Percentiles rank a stretch among this genome's conserved stretches.
Evolutionary conservation across 2,888 invertebrate genomes (phyloP).

Genomic region (Melinopterus prodromus): DNA sequence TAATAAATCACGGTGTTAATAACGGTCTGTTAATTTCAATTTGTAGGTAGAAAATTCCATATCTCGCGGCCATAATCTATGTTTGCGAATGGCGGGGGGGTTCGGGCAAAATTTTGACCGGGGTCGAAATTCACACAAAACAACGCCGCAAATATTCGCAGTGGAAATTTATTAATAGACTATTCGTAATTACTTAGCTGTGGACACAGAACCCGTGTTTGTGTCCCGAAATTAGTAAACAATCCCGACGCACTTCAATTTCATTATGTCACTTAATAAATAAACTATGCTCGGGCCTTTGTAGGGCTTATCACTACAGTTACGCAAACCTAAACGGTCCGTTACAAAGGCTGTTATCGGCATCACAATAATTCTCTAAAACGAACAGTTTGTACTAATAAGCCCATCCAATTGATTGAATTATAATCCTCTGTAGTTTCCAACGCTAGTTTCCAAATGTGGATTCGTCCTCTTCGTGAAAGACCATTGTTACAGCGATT

Average conservation of each 20-base stretch:
- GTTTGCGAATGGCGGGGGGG: background rate
- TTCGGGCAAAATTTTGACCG: background rate
- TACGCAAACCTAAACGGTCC: background rate
- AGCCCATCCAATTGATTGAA: too few relatives aligned
- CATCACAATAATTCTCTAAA: background rate
- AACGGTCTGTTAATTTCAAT: slow-evolving; percentile 4
- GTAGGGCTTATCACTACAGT: background rate
- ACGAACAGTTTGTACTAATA: too few relatives aligned
- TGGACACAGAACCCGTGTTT: background rate
- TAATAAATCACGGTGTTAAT: background rate
- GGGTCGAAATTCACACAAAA: background rate
- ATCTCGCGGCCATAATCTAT: background rate
- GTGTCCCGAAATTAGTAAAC: background rate
- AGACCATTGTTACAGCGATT: background rate
- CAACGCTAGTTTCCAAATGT: too few relatives aligned
- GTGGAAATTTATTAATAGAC: background rate
- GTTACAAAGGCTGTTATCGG: background rate
- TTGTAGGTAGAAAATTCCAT: slow-evolving; percentile 4
- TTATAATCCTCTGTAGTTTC: too few relatives aligned
- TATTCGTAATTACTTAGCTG: slow-evolving; percentile 4
- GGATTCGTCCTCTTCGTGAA: too few relatives aligned
- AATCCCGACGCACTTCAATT: background rate
- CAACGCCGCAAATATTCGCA: background rate
- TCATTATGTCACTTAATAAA: background rate
- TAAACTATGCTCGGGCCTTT: background rate